These are phyloP conservation scores for Drosophila grimshawi DNA, from an alignment of 1,140 invertebrate species.

Conservation along the genomic window DNA sequence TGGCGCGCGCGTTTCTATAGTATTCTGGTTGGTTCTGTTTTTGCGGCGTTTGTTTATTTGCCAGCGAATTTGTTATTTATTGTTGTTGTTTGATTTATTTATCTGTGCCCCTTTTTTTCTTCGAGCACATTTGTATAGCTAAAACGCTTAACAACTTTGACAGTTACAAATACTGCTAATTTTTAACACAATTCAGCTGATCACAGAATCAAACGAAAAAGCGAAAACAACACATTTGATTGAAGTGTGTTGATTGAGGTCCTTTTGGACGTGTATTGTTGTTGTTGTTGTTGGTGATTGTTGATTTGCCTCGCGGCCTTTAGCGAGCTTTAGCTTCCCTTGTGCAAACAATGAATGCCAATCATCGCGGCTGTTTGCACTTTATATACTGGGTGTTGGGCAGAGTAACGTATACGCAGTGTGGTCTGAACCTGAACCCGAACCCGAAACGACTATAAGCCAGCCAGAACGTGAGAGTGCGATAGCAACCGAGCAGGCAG, in stretches of 20 bases:
- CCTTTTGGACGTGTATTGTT: slow-evolving; percentile 2
- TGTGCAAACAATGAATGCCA: slow-evolving; percentile 75
- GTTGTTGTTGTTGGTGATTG: not conserved
- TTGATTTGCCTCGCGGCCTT: slow-evolving; percentile 1
- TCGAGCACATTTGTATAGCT: slow-evolving; percentile 38
- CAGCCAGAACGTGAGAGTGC: slow-evolving; percentile 10
- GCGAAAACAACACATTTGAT: not conserved
- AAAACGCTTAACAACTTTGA: slow-evolving; percentile 42
- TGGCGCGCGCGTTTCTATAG: slow-evolving; percentile 60
- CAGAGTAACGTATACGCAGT: slow-evolving; percentile 37
- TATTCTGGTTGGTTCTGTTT: slow-evolving; percentile 23
- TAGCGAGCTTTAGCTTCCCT: slow-evolving; percentile 48
- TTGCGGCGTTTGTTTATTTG: slow-evolving; percentile 68
- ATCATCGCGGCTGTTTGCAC: slow-evolving; percentile 55
- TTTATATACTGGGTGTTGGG: slow-evolving; percentile 62
- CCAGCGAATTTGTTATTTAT: slow-evolving; percentile 51
- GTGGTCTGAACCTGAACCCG: slow-evolving; percentile 46
- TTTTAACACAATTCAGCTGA: slow-evolving; percentile 30
- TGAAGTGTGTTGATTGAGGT: slow-evolving; percentile 9
- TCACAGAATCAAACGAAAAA: not conserved
- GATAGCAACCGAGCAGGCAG: slow-evolving; percentile 1
- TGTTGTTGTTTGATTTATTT: slow-evolving; percentile 58
- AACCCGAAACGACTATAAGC: slow-evolving; percentile 37
- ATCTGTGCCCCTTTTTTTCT: slow-evolving; percentile 42
- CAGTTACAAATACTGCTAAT: slow-evolving; percentile 41